Conservation (phyloP, 2,797 vertebrate species). For the Podarcis siculus region DNA sequence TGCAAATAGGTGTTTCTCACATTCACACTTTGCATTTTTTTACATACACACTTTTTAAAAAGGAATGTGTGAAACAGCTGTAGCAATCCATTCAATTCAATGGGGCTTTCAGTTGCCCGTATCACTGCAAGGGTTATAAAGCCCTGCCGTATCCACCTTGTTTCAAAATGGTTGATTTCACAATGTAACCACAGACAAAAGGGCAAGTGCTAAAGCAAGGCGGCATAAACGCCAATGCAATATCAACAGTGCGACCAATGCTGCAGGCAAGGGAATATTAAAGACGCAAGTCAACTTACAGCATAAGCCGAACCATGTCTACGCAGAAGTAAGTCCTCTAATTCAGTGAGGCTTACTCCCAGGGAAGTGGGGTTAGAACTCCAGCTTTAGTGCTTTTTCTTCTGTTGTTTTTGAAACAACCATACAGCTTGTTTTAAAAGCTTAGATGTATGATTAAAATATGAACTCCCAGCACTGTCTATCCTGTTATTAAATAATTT, state of each 20-base stretch:
- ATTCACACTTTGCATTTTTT: background rate
- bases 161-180: background rate
- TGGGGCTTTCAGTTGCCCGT: background rate
- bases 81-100: no score
- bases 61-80: no score
- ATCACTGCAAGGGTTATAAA: background rate
- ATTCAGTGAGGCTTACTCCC: no score
- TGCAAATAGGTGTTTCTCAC: background rate
- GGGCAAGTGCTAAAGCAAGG: background rate
- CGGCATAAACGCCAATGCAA: conserved; percentile 1
- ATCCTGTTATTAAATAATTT: background rate
- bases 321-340: no score
- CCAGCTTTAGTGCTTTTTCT: background rate
- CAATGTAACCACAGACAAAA: background rate
- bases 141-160: no score
- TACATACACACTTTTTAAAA: background rate
- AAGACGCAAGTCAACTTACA: background rate
- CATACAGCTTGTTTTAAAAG: background rate
- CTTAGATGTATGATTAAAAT: background rate
- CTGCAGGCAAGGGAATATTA: background rate
- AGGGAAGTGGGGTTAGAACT: no score
- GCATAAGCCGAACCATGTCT: no score
- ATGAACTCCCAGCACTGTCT: background rate
- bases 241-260: background rate
- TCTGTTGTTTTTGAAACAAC: background rate